phyloP scores from a whole-genome alignment of 2,797 vertebrate species.

The Coreius guichenoti region DNA sequence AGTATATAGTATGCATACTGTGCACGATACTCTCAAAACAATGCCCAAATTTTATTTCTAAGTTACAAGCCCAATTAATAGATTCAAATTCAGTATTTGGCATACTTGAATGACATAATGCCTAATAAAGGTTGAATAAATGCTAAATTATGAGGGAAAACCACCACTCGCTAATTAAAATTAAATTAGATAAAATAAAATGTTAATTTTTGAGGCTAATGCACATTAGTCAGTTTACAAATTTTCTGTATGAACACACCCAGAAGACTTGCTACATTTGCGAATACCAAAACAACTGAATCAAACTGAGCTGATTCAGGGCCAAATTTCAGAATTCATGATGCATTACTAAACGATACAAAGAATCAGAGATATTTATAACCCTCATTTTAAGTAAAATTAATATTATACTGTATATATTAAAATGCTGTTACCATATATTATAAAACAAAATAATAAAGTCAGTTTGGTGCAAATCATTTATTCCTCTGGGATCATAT shows the following conservation, averaged over 20 bases:
- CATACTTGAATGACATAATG: not conserved
- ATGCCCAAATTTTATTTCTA: not conserved
- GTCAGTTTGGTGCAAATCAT: constrained; percentile 83
- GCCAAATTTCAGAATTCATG: not conserved
- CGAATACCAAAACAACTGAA: not conserved
- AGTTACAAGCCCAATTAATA: not conserved
- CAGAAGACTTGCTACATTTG: not conserved
- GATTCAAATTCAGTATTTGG: not conserved
- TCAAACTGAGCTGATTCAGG: not conserved
- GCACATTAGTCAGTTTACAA: not conserved
- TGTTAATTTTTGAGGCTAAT: not conserved
- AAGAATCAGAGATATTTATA: not conserved
- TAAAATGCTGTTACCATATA: not conserved
- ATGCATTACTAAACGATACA: not conserved
- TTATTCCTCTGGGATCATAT: constrained; percentile 84
- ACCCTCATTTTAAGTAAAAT: not conserved
- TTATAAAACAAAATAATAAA: constrained; percentile 7
- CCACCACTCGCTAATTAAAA: not conserved
- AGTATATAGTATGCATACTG: not conserved
- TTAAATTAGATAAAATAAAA: too few relatives aligned
- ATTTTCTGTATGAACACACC: not conserved
- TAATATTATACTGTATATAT: not conserved
- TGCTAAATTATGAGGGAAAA: not conserved
- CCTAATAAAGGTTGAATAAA: not conserved
- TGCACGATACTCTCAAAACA: not conserved